Evolutionary conservation across 2,888 invertebrate species (phyloP), one percentile per base, ranked within the genome.

Genomic region (Agrotis exclamationis): DNA sequence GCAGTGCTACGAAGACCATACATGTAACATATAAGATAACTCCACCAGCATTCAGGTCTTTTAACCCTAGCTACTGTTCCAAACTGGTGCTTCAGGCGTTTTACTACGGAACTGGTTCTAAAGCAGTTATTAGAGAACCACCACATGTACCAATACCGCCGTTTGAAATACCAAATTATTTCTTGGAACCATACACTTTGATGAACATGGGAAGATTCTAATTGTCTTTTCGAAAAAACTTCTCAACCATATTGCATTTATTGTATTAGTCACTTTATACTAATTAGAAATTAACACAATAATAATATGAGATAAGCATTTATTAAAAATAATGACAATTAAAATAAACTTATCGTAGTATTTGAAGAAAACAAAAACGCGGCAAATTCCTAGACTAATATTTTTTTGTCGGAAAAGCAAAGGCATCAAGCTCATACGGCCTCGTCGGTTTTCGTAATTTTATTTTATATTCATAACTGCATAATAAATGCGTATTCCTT

Each of bases 21-120:
- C 92, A 91, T 63, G 88, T 93, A 1, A 90, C 87, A 0, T 93
- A 92, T 64, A 83, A 76, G 68, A 80, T 93, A 3, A 89, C 82
- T 11, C 77, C 72, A 47, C 71, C 87, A 0, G 85, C 89, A n/a
- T 81, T 91, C 24, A 85, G 80, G 80, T 86, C 87, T 0, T 88
- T 74, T 1, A 88, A 91, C 58, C 91, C 93, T 0, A 93, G 93
- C 67, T 93, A 93, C 64, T 93, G 92, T 79, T 93, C 92, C 0
- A 93, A 93, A 73, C 83, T 93, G 4, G 91, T 93, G 14, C 80
- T 92, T 14, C 92, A 92, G 28, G 91, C 92, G 9, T 93, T 90
- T 76, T 92, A 89, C 66, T 93, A 83, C 53, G 92, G 93, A 5
- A 90, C 90, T 0, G 90, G 90, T 4, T 63, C 74, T 1, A 79